Evolutionary conservation across 2,113 vertebrate species (phyloP).

Genomic region (Hipposideros armiger): DNA sequence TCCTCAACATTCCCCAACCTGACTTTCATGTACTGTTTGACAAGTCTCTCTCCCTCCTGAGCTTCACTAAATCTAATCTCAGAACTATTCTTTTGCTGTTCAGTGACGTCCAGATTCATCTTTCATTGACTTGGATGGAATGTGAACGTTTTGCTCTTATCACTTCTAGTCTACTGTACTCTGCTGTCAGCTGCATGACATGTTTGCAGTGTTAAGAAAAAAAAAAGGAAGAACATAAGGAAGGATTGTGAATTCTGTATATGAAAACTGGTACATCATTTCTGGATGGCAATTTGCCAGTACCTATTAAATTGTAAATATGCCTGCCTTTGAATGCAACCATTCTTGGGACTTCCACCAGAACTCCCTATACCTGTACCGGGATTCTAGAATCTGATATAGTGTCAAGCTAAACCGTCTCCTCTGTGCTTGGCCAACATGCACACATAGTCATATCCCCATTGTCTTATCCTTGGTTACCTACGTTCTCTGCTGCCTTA

Average conservation of each 20-base stretch:
- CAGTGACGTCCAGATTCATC: constrained; percentile 3
- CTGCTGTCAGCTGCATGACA: not conserved
- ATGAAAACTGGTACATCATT: not conserved
- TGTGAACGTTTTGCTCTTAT: not conserved
- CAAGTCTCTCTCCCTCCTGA: constrained; percentile 5
- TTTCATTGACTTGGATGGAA: constrained; percentile 24
- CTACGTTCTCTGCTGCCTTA: not conserved
- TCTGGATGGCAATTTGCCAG: not conserved
- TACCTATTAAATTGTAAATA: constrained; percentile 13
- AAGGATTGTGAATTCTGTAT: not conserved
- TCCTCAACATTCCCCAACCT: not conserved
- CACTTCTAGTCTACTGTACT: not conserved
- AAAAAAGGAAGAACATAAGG: constrained; percentile 22
- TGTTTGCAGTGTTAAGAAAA: not conserved
- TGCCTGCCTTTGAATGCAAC: not conserved
- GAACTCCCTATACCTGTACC: not conserved
- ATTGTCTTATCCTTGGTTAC: not conserved
- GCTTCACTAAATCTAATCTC: constrained; percentile 60
- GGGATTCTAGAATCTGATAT: not conserved
- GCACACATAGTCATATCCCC: not conserved
- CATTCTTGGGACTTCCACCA: not conserved
- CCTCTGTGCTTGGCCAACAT: not conserved
- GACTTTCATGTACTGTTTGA: constrained; percentile 27
- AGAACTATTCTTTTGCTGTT: constrained; percentile 38
- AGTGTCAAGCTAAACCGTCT: not conserved